These are phyloP conservation scores for Cherax destructor DNA, from an alignment of 1,140 invertebrate genomes.

Conservation along the genomic window DNA sequence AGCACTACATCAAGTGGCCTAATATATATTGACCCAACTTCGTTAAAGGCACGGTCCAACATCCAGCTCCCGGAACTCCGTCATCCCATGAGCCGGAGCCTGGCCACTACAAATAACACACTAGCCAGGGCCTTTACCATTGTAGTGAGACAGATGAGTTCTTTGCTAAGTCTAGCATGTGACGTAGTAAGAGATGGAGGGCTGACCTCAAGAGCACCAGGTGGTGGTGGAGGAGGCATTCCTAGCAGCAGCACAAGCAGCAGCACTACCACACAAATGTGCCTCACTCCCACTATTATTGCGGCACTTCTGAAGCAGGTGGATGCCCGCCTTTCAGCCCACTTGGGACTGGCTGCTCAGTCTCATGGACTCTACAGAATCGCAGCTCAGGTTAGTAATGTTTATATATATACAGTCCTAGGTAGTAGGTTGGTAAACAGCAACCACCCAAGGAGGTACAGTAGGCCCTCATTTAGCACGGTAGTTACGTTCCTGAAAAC, in stretches of 20 bases:
- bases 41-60: constrained; percentile 61
- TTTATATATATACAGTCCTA: too few species aligned
- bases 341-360: constrained; percentile 98
- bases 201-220: constrained; percentile 43
- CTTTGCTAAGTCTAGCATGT: constrained; percentile 88
- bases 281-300: constrained; percentile 59
- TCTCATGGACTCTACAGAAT: constrained; percentile 98
- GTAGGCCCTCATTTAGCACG: too few species aligned
- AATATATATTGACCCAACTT: constrained; percentile 94
- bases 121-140: constrained; percentile 95
- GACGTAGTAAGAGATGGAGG: constrained; percentile 73
- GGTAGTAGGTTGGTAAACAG: too few species aligned
- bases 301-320: constrained; percentile 77
- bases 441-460: too few species aligned
- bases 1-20: constrained; percentile 82
- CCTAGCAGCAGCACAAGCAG: constrained; percentile 32
- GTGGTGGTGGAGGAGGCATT: constrained; percentile 27
- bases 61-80: constrained; percentile 58
- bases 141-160: constrained; percentile 93
- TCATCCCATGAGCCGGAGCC: constrained; percentile 83
- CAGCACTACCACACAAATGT: constrained; percentile 51
- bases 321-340: constrained; percentile 89
- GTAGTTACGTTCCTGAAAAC: too few species aligned
- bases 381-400: constrained; percentile 86
- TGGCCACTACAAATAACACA: constrained; percentile 94